A percentile compares a stretch with the other conserved stretches of the same genome.
Evolutionary conservation across 2,888 invertebrate genomes (phyloP).

Genomic region (Leptinotarsa haldemani): DNA sequence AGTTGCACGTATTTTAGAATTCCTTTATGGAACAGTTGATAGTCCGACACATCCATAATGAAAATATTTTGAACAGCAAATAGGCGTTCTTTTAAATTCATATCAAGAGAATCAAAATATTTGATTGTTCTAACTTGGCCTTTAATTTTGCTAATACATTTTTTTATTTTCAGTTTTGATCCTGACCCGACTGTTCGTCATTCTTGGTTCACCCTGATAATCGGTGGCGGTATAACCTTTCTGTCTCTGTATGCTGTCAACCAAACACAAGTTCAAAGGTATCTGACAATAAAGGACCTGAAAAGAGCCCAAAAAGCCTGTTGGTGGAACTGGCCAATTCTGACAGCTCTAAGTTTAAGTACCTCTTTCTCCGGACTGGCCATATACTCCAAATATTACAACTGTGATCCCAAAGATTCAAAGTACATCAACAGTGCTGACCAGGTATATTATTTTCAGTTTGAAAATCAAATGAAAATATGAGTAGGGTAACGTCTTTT

Average conservation of each 20-base stretch:
- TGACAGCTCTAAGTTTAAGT: conserved; percentile 77
- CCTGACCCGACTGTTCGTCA: conserved; percentile 85
- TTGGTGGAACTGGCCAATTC: conserved; percentile 86
- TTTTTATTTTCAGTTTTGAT: conserved; percentile 72
- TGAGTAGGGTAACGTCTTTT: too few species aligned
- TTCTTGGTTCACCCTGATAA: conserved; percentile 82
- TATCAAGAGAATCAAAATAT: too few species aligned
- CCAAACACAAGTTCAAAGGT: conserved; percentile 84
- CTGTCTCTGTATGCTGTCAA: conserved; percentile 88
- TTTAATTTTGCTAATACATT: background rate
- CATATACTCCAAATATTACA: conserved; percentile 84
- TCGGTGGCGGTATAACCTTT: conserved; percentile 86
- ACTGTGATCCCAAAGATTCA: conserved; percentile 82
- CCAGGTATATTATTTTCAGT: conserved; percentile 66
- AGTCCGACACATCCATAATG: too few species aligned
- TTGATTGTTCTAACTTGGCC: too few species aligned
- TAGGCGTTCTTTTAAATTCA: too few species aligned
- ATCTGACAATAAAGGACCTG: conserved; percentile 78
- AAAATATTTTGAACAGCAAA: too few species aligned
- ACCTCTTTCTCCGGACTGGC: conserved; percentile 81
- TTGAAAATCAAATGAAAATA: too few species aligned
- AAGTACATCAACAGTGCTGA: conserved; percentile 75
- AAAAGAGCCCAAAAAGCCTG: conserved; percentile 78
- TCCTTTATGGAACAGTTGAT: too few species aligned
- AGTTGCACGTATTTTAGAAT: too few species aligned